phyloP scores from a whole-genome alignment of 92 coral and sea anemone species.

The Diadumene lineata region DNA sequence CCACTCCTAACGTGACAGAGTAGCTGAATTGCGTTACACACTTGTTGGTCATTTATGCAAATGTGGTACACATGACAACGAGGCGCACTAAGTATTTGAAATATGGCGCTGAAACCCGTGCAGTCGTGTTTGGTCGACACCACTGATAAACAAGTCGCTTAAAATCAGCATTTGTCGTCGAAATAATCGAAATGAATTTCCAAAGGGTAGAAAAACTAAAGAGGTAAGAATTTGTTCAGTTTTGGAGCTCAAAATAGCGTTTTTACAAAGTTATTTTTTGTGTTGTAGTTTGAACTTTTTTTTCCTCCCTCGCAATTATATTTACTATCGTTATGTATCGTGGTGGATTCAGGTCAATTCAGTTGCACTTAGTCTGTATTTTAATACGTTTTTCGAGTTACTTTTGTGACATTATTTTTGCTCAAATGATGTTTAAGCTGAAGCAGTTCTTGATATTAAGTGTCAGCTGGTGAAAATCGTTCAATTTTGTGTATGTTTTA shows the following conservation, averaged over 20 bases:
- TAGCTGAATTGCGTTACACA: constrained; percentile 5
- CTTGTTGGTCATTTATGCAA: background rate
- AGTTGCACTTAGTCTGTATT: too few relatives aligned
- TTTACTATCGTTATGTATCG: too few relatives aligned
- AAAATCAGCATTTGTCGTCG: constrained; percentile 1
- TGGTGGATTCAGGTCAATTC: too few relatives aligned
- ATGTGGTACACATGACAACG: background rate
- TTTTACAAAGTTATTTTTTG: background rate
- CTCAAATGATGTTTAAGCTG: too few relatives aligned
- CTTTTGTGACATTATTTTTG: too few relatives aligned
- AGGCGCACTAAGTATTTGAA: background rate
- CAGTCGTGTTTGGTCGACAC: background rate
- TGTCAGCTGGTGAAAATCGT: too few relatives aligned
- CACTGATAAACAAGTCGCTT: background rate
- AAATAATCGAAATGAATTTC: background rate
- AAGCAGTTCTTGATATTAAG: too few relatives aligned
- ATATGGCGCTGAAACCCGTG: constrained; percentile 3
- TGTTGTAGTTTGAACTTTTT: background rate
- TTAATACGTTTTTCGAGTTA: too few relatives aligned
- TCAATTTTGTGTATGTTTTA: too few relatives aligned
- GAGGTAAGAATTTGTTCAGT: background rate
- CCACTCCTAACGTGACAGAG: background rate
- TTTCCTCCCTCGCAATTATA: background rate
- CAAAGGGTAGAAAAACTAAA: background rate
- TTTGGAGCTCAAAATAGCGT: background rate